Evolutionary conservation across 2,797 vertebrate species (phyloP).

Genomic region (Amblyraja radiata): DNA sequence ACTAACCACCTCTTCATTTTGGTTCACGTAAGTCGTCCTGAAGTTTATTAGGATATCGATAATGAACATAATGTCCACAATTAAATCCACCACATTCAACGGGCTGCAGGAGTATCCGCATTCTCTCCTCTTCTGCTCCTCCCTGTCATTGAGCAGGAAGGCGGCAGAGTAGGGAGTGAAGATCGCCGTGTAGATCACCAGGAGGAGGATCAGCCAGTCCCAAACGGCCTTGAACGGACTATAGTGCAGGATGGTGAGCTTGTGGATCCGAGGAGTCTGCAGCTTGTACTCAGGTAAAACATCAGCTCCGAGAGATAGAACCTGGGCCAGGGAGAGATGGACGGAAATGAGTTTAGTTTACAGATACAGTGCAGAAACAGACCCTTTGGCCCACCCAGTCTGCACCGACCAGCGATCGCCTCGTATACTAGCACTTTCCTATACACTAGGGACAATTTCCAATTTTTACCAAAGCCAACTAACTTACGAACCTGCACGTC

Average conservation of each 20-base stretch:
- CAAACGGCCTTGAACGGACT: constrained; percentile 97
- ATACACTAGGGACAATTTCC: no score
- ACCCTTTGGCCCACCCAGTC: no score
- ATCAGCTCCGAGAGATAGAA: constrained; percentile 90
- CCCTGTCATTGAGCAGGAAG: constrained; percentile 88
- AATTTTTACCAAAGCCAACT: no score
- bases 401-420: no score
- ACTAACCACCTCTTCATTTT: constrained; percentile 97
- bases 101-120: constrained; percentile 97
- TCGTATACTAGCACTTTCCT: no score
- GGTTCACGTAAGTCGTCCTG: constrained; percentile 95
- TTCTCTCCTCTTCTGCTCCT: constrained; percentile 83
- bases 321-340: constrained; percentile 57
- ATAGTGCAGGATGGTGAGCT: constrained; percentile 97
- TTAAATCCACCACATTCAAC: constrained; percentile 92
- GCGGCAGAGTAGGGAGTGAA: constrained; percentile 96
- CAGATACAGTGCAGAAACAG: no score
- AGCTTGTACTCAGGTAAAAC: constrained; percentile 97
- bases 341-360: not conserved
- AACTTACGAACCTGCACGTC: no score
- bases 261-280: constrained; percentile 91
- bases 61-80: constrained; percentile 99
- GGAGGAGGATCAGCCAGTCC: constrained; percentile 94
- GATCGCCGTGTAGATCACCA: constrained; percentile 97
- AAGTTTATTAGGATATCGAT: constrained; percentile 99